Evolutionary conservation across 2,797 vertebrate species (phyloP), one percentile per base, ranked within the genome.

Genomic region (Myotis planiceps): DNA sequence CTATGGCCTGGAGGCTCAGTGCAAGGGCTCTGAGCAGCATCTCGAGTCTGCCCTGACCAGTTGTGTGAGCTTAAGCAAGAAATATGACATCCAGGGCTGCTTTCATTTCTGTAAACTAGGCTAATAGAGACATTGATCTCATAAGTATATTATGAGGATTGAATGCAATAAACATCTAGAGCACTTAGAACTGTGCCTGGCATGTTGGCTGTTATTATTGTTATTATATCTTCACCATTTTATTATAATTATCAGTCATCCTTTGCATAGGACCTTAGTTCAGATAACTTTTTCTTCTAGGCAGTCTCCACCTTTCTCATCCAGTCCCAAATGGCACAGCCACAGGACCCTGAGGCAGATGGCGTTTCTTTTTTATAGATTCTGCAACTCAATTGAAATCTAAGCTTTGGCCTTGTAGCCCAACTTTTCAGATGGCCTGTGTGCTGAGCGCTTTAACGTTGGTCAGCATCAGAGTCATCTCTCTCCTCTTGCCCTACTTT

Each of bases 281-380:
- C 42, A 14, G 29, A 84, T 37, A 76, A 68, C 2, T 53, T 78
- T 74, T 92, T 88, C 39, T 88, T 81, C 6, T n/a, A 71, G 66
- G 34, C 25, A 47, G 29, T 83, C 69, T 94, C 74, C 25, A 39
- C 71, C 58, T 95, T 96, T 88, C 15, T 80, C 60, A 91, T 47
- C 42, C 78, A 92, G 27, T 12, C 55, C 88, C 58, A 88, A 86
- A 75, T n/a, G 53, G 37, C 45, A 81, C 9, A 88, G 84, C 19
- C 2, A 4, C 58, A 66, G 21, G 18, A 32, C 27, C 53, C 37
- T 25, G 32, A 80, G 71, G 79, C 60, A 81, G 51, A 66, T 25
- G 68, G 47, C 25, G 34, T 74, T 90, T 94, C 87, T 90, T 58
- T 94, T 49, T 66, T 66, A 66, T 47, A 87, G 74, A 39, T 45